Evolutionary conservation across 2,888 invertebrate genomes (phyloP), one percentile per base, ranked within the genome.

Genomic region (Platycheirus albimanus): DNA sequence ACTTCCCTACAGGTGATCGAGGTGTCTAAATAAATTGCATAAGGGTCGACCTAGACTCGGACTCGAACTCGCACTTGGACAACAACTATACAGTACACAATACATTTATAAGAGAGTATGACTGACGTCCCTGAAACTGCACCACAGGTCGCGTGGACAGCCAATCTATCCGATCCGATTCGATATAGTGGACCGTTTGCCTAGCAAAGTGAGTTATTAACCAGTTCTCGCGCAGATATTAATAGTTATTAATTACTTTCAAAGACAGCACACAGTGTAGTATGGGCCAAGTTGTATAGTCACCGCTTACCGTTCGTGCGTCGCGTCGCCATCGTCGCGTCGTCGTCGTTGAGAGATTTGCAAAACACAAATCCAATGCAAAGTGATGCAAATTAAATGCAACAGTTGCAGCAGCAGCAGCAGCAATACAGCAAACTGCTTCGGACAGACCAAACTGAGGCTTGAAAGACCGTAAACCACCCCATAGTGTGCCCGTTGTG

Each of bases 321-420:
- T n/a, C n/a, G n/a, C n/a, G n/a, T 78, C 72, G 83, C 83, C 78
- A 83, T 72, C 75, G 81, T 78, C 72, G 61, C 67, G 61, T 63
- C 20, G 56, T 30, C n/a, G 45, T 36, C 15, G 64, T 36, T 20
- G 38, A n/a, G n/a, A n/a, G 8, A 24, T 19, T 20, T 2, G 56
- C 24, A 28, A 64, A 69, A 36, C 41, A 45, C 67, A 81, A 77
- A 81, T 71, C 67, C 67, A 61, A 78, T 83, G 83, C 69, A 77
- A 83, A 78, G 83, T 83, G 83, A 83, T 83, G 78, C 69, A 83
- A 83, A 83, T 83, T 83, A 74, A 83, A 83, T 83, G 78, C 78
- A 83, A 69, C 78, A 63, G 52, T 52, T 58, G 52, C 28, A 33
- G 33, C 69, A 69, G 78, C 78, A 83, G 64, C 78, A 63, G 52